Evolutionary conservation across 1,140 invertebrate species (phyloP).

Genomic region (Drosophila sucinea): DNA sequence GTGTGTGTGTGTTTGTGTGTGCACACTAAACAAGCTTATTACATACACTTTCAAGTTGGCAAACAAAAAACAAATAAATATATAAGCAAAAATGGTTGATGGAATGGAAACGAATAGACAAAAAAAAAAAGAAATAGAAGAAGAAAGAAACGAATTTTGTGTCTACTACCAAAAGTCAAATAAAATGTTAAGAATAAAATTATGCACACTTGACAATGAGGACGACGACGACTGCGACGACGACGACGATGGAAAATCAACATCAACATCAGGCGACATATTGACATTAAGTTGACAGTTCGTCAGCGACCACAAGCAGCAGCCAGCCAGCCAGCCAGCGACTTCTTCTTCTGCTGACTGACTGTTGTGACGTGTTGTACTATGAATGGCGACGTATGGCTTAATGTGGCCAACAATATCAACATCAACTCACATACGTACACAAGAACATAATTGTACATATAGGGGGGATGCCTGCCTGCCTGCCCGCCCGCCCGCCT

Average conservation of each 20-base stretch:
- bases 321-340: constrained; percentile 13
- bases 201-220: constrained; percentile 67
- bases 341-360: constrained; percentile 48
- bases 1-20: background rate
- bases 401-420: constrained; percentile 72
- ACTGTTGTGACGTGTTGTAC: constrained; percentile 50
- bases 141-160: background rate
- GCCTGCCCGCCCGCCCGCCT: no score
- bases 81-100: constrained; percentile 24
- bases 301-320: constrained; percentile 53
- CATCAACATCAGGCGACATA: constrained; percentile 46
- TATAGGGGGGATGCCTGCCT: no score
- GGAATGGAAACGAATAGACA: background rate
- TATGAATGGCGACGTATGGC: constrained; percentile 62
- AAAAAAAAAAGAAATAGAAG: background rate
- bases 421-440: constrained; percentile 55
- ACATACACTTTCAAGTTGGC: constrained; percentile 63
- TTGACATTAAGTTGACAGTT: constrained; percentile 76
- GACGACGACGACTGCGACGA: constrained; percentile 32
- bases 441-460: constrained; percentile 2
- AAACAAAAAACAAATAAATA: constrained; percentile 19
- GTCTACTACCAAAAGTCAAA: constrained; percentile 59
- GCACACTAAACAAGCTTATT: constrained; percentile 46
- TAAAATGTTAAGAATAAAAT: constrained; percentile 69
- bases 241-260: constrained; percentile 16